Evolutionary conservation across 1,140 invertebrate genomes (phyloP), one percentile per base, ranked within the genome.

Genomic region (Rhagoletis pomonella): DNA sequence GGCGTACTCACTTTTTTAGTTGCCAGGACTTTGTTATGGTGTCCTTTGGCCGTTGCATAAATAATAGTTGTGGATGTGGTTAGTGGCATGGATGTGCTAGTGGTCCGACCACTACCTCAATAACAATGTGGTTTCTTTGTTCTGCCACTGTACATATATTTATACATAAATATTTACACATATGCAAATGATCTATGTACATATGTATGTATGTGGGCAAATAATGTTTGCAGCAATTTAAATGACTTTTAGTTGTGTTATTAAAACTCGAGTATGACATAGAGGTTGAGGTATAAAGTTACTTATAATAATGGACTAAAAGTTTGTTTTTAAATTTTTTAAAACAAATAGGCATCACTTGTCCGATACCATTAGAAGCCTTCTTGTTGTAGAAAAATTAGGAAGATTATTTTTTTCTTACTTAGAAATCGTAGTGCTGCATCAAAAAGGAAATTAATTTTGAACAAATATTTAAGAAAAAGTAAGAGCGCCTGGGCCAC

Each of bases 61-160:
- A 29, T 67, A 39, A 7, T 67, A 62, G 60, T 73, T 73, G 67
- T 44, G 42, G 44, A 14, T 73, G 67, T 73, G 67, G 14, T 73
- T 73, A 42, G 39, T 73, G 67, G 14, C 10, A 5, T 73, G 67
- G 42, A 81, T 47, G 73, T 81, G 73, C 47, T 81, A 19, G 47
- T 81, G 73, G 73, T 55, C 73, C 19, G 73, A 81, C 73, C 50
- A 81, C 50, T 81, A n/a, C 73, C 73, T 58, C 73, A 81, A 81
- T 81, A 81, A 81, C n/a, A 81, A 29, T 81, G 47, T 58, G 73
- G 73, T 81, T 58, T 81, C 73, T 58, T 81, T 81, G 44, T 19
- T 55, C 19, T 81, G n/a, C 50, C 47, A 2, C 73, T 81, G 3
- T 81, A 19, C 29, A 55, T 12, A 81, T 81, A 6, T 55, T 19